Evolutionary conservation across 2,888 invertebrate genomes (phyloP), one percentile per base, ranked within the genome.

Genomic region (Gryllus longicercus): DNA sequence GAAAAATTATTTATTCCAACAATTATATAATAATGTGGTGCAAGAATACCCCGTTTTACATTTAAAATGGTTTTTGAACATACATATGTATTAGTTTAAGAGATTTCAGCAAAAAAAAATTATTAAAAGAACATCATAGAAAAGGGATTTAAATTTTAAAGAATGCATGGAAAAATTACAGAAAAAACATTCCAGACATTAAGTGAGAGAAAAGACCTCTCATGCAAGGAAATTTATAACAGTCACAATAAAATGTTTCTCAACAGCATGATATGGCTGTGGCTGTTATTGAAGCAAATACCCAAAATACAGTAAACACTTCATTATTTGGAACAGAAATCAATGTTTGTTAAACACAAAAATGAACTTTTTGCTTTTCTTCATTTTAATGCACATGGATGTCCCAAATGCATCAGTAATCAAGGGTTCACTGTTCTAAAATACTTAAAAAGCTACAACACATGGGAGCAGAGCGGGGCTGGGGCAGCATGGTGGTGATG

Each of bases 401-500:
- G 38, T 38, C 38, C 38, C 38, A 38, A 38, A 38, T 38, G 38
- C 38, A 38, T 38, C 8, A 38, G 38, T 38, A 38, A 38, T 38
- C 38, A 38, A 38, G 38, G 38, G 63, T 63, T 63, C 12, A 63
- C 63, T 63, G 63, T n/a, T 18, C n/a, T n/a, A n/a, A 63, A 8
- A 63, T 18, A 63, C 63, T 63, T 63, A n/a, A 18, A 63, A 63
- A 63, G 63, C 63, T 63, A 63, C 63, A 63, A 63, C 63, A 38
- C 63, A 63, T 63, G 63, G 63, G n/a, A 14, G n/a, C 63, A 11
- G 63, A 18, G 63, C 63, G 14, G 63, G 63, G 63, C 1, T 63
- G 63, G 63, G 63, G 63, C 63, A 63, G 63, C 21, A 23, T 23
- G 78, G 82, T 82, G 82, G 82, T 81, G 82, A 80, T 80, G 79